These are phyloP conservation scores for Myopa testacea DNA, from an alignment of 2,888 invertebrate species.

Conservation along the genomic window DNA sequence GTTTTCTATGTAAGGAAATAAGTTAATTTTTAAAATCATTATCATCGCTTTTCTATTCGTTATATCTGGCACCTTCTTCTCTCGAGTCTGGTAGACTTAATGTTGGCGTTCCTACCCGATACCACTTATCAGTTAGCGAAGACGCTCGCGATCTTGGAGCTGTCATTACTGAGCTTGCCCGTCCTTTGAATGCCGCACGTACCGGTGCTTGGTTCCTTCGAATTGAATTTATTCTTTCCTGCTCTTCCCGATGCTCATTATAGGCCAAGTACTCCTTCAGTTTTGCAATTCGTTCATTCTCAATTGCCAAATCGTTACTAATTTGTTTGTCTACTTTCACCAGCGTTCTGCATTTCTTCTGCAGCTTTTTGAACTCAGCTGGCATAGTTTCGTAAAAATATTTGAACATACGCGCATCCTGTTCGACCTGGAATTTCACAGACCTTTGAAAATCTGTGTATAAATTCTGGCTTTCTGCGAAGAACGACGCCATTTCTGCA, in stretches of 20 bases:
- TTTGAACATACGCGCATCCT: conserved; percentile 35
- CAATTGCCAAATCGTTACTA: too few species aligned
- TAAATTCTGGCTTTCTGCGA: conserved; percentile 41
- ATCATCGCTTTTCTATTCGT: too few species aligned
- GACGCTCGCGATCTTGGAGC: too few species aligned
- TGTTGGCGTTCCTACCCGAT: background rate
- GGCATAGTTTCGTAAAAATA: conserved; percentile 38
- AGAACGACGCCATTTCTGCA: conserved; percentile 41
- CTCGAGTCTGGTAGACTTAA: conserved; percentile 18
- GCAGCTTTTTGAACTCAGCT: too few species aligned
- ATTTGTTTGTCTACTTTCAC: too few species aligned
- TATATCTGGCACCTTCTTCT: background rate
- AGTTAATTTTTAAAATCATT: too few species aligned
- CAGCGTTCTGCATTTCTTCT: too few species aligned
- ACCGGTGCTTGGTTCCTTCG: conserved; percentile 23
- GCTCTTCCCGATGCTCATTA: conserved; percentile 46
- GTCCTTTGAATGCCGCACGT: background rate
- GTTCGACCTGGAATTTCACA: conserved; percentile 46
- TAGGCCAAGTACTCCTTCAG: too few species aligned
- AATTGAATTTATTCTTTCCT: conserved; percentile 37
- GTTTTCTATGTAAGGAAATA: too few species aligned
- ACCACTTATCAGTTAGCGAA: background rate
- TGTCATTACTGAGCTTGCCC: too few species aligned
- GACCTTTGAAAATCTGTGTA: conserved; percentile 42
- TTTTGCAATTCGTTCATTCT: too few species aligned